Evolutionary conservation across 2,113 vertebrate species (phyloP).

Genomic region (Tichodroma muraria): DNA sequence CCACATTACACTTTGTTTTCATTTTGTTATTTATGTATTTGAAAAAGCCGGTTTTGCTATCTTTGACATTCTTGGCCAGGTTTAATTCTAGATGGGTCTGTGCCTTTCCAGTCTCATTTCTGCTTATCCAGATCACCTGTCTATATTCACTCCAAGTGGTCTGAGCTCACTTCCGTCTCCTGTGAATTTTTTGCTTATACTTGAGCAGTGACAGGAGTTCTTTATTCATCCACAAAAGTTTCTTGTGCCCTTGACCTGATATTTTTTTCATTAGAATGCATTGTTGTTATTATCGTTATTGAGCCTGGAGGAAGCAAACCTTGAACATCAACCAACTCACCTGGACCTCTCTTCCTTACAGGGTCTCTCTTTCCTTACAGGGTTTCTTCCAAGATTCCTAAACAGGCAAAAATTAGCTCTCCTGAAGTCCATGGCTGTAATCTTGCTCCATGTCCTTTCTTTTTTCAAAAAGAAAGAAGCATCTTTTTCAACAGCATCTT

Average conservation of each 20-base stretch:
- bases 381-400: background rate
- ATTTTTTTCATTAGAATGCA: background rate
- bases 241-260: background rate
- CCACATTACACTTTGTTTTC: background rate
- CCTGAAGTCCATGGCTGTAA: background rate
- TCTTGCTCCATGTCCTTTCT: background rate
- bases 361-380: background rate
- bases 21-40: background rate
- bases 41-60: background rate
- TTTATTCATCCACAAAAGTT: background rate
- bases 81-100: background rate
- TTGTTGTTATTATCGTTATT: too few relatives aligned
- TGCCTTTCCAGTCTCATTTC: background rate
- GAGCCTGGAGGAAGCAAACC: background rate
- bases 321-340: background rate
- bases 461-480: too few relatives aligned
- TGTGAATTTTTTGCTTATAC: background rate
- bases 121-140: background rate
- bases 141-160: background rate
- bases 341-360: background rate
- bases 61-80: background rate
- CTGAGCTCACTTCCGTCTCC: background rate
- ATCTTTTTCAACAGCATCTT: too few relatives aligned
- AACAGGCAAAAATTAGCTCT: background rate
- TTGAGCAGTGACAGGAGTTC: background rate